Conservation (phyloP, 2,797 vertebrate genomes). For the Tokudaia muenninki region DNA sequence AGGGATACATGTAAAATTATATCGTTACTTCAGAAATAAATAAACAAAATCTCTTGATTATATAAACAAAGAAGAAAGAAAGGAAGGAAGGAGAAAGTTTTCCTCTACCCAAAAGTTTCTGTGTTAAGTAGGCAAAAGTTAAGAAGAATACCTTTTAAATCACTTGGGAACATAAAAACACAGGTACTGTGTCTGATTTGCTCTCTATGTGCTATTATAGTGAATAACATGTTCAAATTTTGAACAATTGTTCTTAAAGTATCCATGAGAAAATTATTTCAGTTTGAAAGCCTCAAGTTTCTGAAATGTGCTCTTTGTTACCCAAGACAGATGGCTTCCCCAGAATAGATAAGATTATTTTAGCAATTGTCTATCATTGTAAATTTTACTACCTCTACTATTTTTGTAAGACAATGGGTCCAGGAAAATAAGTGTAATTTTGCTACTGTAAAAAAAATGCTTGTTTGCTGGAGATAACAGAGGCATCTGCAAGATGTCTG, state of each 20-base stretch:
- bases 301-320: neutral
- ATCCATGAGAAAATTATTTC: neutral
- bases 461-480: neutral
- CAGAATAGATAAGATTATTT: neutral
- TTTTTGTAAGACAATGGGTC: neutral
- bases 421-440: neutral
- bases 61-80: neutral
- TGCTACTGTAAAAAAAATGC: neutral
- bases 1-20: neutral
- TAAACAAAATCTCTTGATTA: neutral
- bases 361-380: too few relatives aligned
- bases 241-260: neutral
- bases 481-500: neutral
- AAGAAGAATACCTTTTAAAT: neutral
- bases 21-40: neutral
- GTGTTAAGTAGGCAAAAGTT: neutral
- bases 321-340: neutral
- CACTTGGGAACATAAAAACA: neutral
- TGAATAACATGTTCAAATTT: neutral
- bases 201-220: neutral
- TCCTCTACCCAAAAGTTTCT: neutral
- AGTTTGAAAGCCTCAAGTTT: neutral
- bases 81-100: neutral
- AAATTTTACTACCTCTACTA: neutral
- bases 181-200: neutral